Percentiles rank a stretch among this genome's conserved stretches.
Evolutionary conservation across 2,888 invertebrate genomes (phyloP).

Genomic region (Syrphus vitripennis): DNA sequence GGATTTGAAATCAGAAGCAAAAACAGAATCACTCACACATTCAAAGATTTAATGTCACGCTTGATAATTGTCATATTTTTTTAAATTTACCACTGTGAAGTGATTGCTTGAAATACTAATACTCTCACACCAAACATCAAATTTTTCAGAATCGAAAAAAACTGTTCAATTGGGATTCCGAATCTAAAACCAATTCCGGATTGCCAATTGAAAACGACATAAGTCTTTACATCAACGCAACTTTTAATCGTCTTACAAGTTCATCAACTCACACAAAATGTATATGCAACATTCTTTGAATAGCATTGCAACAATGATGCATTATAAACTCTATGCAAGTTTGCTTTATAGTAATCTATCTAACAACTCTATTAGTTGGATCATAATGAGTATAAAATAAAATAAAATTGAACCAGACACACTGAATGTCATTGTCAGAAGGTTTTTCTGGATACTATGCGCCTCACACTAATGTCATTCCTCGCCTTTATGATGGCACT

Average conservation of each 20-base stretch:
- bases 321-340: no score
- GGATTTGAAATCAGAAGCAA: no score
- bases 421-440: conserved; percentile 60
- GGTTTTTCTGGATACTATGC: background rate
- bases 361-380: background rate
- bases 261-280: background rate
- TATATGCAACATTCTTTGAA: background rate
- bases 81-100: no score
- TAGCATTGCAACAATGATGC: background rate
- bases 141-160: no score
- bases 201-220: no score
- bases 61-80: no score
- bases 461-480: conserved; percentile 6
- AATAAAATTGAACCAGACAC: conserved; percentile 24
- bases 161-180: no score
- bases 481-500: conserved; percentile 8
- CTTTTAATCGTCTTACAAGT: background rate
- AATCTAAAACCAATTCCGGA: no score
- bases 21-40: no score
- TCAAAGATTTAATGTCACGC: no score
- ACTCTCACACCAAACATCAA: no score
- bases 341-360: background rate
- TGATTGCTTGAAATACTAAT: no score
- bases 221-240: background rate
- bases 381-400: background rate